These are phyloP conservation scores for Trematocara variabile DNA, from an alignment of 2,113 vertebrate species.

Conservation along the genomic window DNA sequence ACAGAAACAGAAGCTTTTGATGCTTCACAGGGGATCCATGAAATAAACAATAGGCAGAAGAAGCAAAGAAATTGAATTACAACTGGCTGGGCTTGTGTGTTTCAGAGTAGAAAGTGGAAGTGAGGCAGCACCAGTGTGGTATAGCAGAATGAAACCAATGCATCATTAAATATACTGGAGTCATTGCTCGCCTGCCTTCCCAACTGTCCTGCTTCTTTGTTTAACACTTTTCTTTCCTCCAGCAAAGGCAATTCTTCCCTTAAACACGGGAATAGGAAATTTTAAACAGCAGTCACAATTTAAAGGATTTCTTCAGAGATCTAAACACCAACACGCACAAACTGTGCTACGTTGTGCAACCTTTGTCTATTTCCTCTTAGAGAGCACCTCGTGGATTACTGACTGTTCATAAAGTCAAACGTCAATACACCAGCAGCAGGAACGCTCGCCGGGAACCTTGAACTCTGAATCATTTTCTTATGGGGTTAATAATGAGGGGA, in stretches of 20 bases:
- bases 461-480: slow-evolving; percentile 60
- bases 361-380: slow-evolving; percentile 15
- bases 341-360: neutral
- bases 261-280: neutral
- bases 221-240: neutral
- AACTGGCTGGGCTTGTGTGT: slow-evolving; percentile 74
- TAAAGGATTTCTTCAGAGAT: neutral
- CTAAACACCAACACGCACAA: neutral
- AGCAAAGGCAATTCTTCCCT: neutral
- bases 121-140: slow-evolving; percentile 52
- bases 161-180: slow-evolving; percentile 71
- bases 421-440: slow-evolving; percentile 39
- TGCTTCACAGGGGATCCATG: slow-evolving; percentile 93
- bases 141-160: slow-evolving; percentile 53
- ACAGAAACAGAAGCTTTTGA: slow-evolving; percentile 89
- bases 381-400: neutral
- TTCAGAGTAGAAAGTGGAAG: slow-evolving; percentile 30
- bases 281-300: neutral
- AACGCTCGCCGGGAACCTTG: slow-evolving; percentile 32
- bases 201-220: slow-evolving; percentile 29
- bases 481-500: slow-evolving; percentile 68
- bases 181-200: slow-evolving; percentile 27
- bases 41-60: slow-evolving; percentile 93
- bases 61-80: slow-evolving; percentile 83
- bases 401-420: slow-evolving; percentile 56